Conservation (phyloP, 2,797 vertebrate species). For the Pangasius larnaudii region DNA sequence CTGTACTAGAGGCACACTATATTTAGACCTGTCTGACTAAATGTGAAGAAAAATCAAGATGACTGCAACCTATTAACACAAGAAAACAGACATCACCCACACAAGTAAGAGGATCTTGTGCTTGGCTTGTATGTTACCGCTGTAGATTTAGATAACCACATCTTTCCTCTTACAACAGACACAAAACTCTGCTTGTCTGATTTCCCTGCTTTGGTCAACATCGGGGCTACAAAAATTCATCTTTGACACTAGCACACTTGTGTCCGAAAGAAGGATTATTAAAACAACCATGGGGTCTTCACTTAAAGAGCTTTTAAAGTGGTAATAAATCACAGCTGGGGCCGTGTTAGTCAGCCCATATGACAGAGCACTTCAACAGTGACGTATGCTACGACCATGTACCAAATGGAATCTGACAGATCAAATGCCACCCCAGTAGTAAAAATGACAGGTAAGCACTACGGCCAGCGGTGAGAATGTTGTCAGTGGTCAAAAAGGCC, state of each 20-base stretch:
- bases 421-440: slow-evolving; percentile 59
- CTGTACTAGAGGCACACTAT: not conserved
- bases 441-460: slow-evolving; percentile 47
- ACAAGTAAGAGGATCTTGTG: not conserved
- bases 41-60: not conserved
- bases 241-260: slow-evolving; percentile 43
- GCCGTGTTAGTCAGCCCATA: slow-evolving; percentile 29
- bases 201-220: slow-evolving; percentile 33
- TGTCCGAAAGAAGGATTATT: slow-evolving; percentile 34
- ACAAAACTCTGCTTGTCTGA: slow-evolving; percentile 23
- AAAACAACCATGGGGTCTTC: slow-evolving; percentile 56
- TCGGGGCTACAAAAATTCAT: slow-evolving; percentile 15
- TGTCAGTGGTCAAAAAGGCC: slow-evolving; percentile 40
- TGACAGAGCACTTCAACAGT: slow-evolving; percentile 52
- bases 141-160: not conserved
- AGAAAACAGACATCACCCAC: not conserved
- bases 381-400: slow-evolving; percentile 51
- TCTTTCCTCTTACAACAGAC: not conserved
- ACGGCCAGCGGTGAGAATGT: slow-evolving; percentile 35
- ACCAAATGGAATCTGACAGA: slow-evolving; percentile 59
- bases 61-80: not conserved
- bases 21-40: not conserved
- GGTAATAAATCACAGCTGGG: slow-evolving; percentile 50
- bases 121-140: not conserved
- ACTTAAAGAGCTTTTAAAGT: slow-evolving; percentile 49